Evolutionary conservation across 2,888 invertebrate genomes (phyloP).

Genomic region (Caenorhabditis imperialis): DNA sequence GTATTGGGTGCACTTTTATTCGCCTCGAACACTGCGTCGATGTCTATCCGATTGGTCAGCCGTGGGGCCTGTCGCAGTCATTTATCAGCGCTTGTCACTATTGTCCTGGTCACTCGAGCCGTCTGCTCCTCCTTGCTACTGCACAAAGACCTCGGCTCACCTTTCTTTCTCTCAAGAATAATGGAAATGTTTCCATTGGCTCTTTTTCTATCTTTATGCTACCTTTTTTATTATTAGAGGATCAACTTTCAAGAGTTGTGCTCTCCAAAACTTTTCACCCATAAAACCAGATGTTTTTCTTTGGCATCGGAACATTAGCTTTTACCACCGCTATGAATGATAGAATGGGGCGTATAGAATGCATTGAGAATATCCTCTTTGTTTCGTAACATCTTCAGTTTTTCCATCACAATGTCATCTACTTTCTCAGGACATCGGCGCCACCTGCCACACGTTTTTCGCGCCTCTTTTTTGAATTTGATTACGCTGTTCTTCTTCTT

Average conservation of each 20-base stretch:
- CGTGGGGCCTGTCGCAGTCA: constrained; percentile 49
- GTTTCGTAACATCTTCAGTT: constrained; percentile 26
- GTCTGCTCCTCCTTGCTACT: constrained; percentile 48
- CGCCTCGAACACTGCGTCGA: constrained; percentile 4
- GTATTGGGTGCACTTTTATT: constrained; percentile 31
- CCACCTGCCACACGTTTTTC: constrained; percentile 36
- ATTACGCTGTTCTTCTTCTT: constrained; percentile 15
- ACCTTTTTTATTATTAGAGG: background rate
- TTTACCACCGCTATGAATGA: constrained; percentile 22
- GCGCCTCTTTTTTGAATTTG: constrained; percentile 31
- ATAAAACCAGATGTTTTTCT: constrained; percentile 45
- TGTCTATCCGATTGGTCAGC: constrained; percentile 38
- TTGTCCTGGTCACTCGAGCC: constrained; percentile 46
- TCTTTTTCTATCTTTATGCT: constrained; percentile 2
- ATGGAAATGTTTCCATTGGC: constrained; percentile 35
- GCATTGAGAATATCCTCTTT: constrained; percentile 37
- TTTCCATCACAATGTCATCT: constrained; percentile 26
- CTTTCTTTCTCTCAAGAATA: constrained; percentile 16
- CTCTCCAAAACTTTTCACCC: background rate
- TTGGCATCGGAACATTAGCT: constrained; percentile 15
- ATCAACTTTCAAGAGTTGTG: background rate
- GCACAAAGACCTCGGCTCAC: constrained; percentile 18
- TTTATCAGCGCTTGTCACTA: constrained; percentile 54
- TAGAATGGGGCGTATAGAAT: constrained; percentile 43
- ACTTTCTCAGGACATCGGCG: constrained; percentile 9